These are phyloP conservation scores for Macrocentrus cingulum DNA, from an alignment of 1,140 invertebrate species.

Conservation along the genomic window DNA sequence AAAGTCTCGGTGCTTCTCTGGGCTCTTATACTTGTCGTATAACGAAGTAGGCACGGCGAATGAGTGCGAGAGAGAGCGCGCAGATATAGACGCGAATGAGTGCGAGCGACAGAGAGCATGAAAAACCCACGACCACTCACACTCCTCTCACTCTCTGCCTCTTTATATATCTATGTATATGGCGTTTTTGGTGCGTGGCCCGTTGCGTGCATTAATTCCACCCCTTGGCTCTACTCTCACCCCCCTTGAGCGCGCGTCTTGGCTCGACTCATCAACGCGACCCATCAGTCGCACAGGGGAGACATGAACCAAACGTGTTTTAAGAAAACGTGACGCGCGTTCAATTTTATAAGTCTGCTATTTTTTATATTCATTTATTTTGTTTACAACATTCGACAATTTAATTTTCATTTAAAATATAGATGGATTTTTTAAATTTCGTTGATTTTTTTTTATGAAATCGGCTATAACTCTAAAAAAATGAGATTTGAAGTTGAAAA, in stretches of 20 bases:
- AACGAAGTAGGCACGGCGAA: conserved; percentile 53
- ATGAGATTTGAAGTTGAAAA: too few relatives aligned
- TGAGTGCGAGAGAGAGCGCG: conserved; percentile 4
- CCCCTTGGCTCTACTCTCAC: conserved; percentile 29
- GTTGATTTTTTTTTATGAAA: too few relatives aligned
- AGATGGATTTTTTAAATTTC: too few relatives aligned
- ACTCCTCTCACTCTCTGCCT: background rate
- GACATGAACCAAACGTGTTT: conserved; percentile 32
- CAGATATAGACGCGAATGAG: background rate
- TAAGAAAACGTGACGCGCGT: conserved; percentile 41
- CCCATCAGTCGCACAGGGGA: conserved; percentile 31
- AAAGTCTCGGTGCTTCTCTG: conserved; percentile 56
- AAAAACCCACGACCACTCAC: background rate
- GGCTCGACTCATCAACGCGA: conserved; percentile 54
- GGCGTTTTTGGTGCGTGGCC: conserved; percentile 49
- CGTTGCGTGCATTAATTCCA: conserved; percentile 59
- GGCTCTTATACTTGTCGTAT: conserved; percentile 57
- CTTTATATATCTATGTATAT: too few relatives aligned
- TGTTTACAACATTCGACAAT: background rate
- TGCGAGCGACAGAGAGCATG: background rate
- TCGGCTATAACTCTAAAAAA: too few relatives aligned
- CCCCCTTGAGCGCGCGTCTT: conserved; percentile 43
- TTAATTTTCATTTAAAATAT: too few relatives aligned
- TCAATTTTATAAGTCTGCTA: background rate
- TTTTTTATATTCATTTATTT: background rate